Evolutionary conservation across 2,113 vertebrate species (phyloP), one percentile per base, ranked within the genome.

Genomic region (Serilophus lunatus): DNA sequence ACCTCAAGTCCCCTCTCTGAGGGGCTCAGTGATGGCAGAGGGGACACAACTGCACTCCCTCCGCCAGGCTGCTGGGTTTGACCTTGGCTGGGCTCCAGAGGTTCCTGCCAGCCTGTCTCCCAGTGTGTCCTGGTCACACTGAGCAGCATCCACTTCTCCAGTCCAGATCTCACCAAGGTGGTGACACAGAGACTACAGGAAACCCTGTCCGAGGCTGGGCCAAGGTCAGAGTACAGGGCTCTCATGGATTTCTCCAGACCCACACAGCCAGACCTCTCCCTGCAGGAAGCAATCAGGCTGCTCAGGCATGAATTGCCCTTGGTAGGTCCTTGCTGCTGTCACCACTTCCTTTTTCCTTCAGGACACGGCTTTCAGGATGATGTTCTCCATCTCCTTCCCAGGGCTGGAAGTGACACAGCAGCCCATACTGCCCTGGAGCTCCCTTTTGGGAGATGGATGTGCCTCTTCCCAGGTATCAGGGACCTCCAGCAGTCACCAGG

Each of bases 181-280:
- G 42, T 0, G 1, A 22, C 1, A 5, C 25, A 0, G 38, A 47
- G 13, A 7, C 38, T 10, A 1, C 0, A 1, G 49, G 47, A 49
- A 82, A 13, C 15, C 8, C 29, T 42, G 49, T 3, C 42, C 49
- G 26, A 61, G 76, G 38, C 56, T 74, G 79, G 57, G 29, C 20
- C 36, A 3, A 78, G 51, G 47, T 35, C 53, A 56, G 49, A n/a
- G 25, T 35, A 13, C 2, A 4, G 1, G 8, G 19, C 23, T 49
- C 56, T 54, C 61, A 12, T 3, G 4, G 36, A 9, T 36, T 33
- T 80, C 28, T 38, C 57, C 2, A 0, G 4, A 7, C 22, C 16
- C 75, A 18, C 47, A 24, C 22, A 78, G 35, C 10, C 49, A 65
- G 50, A 9, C 2, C 14, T 36, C 17, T 64, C 49, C 13, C 5